These are phyloP conservation scores for Mesocricetus auratus DNA, from an alignment of 2,113 vertebrate genomes.

Conservation along the genomic window DNA sequence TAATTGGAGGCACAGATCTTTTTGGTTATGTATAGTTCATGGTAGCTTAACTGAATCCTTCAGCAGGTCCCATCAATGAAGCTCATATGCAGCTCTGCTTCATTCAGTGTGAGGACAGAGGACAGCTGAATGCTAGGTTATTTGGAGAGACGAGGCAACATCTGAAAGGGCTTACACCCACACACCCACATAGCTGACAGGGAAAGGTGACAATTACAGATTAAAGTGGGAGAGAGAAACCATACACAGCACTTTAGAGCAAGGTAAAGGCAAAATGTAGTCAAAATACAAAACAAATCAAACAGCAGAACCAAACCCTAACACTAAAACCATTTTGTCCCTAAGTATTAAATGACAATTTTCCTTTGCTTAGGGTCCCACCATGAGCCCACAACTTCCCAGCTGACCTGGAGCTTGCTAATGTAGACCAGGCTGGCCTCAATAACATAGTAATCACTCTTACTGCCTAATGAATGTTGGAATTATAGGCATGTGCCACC, in stretches of 20 bases:
- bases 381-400: background rate
- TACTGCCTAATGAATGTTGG: background rate
- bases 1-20: background rate
- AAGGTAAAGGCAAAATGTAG: background rate
- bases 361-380: background rate
- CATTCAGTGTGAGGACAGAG: background rate
- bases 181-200: background rate
- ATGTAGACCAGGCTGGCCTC: background rate
- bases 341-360: background rate
- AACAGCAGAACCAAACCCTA: background rate
- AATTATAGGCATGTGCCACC: background rate
- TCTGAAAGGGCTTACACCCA: background rate
- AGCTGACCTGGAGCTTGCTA: background rate
- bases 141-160: background rate
- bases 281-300: background rate
- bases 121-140: background rate
- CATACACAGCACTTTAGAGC: background rate
- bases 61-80: background rate
- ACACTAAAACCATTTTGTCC: background rate
- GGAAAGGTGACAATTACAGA: background rate
- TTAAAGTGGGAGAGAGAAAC: background rate
- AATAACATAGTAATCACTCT: no score
- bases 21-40: background rate
- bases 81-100: rapidly evolving
- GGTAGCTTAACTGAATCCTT: background rate